These are phyloP conservation scores for Latheticus oryzae DNA, from an alignment of 2,888 invertebrate genomes.

Conservation along the genomic window DNA sequence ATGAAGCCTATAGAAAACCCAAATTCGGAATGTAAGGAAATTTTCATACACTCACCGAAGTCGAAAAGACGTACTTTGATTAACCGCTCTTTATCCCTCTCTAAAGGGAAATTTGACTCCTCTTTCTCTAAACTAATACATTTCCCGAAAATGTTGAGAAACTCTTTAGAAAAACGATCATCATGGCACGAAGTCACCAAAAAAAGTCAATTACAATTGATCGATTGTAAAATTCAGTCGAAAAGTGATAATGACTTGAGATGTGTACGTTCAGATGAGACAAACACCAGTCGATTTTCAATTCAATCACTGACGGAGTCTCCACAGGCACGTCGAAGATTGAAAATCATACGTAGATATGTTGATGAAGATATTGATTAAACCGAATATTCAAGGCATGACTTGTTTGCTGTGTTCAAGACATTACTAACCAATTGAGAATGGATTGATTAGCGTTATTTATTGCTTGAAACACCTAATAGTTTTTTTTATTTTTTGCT, in stretches of 20 bases:
- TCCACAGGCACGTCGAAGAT: constrained; percentile 52
- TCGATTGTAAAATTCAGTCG: constrained; percentile 52
- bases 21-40: constrained; percentile 53
- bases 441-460: not conserved
- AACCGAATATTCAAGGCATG: constrained; percentile 49
- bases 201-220: constrained; percentile 29
- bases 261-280: constrained; percentile 40
- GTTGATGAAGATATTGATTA: constrained; percentile 55
- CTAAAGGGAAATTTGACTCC: constrained; percentile 41
- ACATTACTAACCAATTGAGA: not conserved
- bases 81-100: constrained; percentile 37
- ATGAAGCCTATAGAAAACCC: constrained; percentile 54
- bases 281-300: constrained; percentile 47
- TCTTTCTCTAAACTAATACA: constrained; percentile 64
- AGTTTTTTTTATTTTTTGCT: constrained; percentile 16
- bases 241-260: constrained; percentile 57
- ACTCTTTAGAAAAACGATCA: constrained; percentile 55
- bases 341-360: constrained; percentile 55
- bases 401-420: constrained; percentile 25
- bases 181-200: constrained; percentile 54
- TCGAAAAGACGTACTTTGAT: constrained; percentile 51
- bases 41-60: constrained; percentile 59
- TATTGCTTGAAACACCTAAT: no score
- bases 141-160: constrained; percentile 69
- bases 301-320: constrained; percentile 51